These are phyloP conservation scores for Sylvilagus bachmani DNA, from an alignment of 2,113 vertebrate species.

Conservation along the genomic window DNA sequence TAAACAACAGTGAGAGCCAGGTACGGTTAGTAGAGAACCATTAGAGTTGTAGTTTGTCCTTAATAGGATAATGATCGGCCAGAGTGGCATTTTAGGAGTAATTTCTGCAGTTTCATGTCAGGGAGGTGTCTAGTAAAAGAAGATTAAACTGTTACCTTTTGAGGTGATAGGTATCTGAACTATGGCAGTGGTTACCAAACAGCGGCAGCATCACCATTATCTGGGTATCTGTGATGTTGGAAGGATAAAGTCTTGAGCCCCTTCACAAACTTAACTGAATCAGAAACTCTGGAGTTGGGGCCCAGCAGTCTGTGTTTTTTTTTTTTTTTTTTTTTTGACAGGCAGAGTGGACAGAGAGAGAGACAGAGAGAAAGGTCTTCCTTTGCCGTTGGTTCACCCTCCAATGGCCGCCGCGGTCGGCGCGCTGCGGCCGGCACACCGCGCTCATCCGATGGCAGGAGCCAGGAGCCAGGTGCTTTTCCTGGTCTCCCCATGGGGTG, in stretches of 20 bases:
- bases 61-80: constrained; percentile 35
- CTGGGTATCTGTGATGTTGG: neutral
- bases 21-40: neutral
- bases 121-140: neutral
- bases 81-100: constrained; percentile 27
- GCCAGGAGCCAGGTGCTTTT: too few species aligned
- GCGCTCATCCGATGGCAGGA: too few species aligned
- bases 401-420: too few species aligned
- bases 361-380: too few species aligned
- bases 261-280: constrained; percentile 15
- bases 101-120: neutral
- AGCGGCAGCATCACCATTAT: neutral
- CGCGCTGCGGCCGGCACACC: too few species aligned
- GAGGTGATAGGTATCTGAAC: neutral
- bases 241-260: neutral
- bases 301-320: neutral
- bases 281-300: neutral
- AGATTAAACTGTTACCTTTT: neutral
- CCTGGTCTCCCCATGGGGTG: too few species aligned
- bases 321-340: too few species aligned
- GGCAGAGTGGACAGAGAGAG: too few species aligned
- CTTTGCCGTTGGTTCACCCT: too few species aligned
- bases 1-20: constrained; percentile 34
- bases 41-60: constrained; percentile 43
- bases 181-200: constrained; percentile 30